Conservation (phyloP, 2,797 vertebrate species). For the Lagocephalus sceleratus region DNA sequence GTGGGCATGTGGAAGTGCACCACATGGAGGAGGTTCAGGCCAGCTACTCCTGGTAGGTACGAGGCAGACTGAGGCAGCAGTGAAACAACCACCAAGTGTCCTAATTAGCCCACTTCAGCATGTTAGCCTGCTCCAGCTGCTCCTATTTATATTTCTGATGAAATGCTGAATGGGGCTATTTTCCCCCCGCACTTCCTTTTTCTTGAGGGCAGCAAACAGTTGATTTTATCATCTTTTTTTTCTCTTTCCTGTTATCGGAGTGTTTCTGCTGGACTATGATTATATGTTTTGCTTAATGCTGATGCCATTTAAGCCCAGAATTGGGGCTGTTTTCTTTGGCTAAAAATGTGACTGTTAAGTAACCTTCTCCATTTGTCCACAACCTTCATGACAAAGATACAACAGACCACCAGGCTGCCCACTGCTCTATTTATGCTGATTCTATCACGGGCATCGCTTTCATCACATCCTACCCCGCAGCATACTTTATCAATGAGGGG, state of each 20-base stretch:
- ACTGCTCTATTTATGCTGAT: constrained; percentile 43
- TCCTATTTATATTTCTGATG: constrained; percentile 65
- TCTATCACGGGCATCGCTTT: constrained; percentile 32
- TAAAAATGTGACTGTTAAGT: constrained; percentile 31
- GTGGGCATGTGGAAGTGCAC: constrained; percentile 19
- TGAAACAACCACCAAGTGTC: constrained; percentile 55
- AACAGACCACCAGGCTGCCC: constrained; percentile 39
- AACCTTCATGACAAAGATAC: constrained; percentile 10
- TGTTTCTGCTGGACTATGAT: constrained; percentile 56
- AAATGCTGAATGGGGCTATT: constrained; percentile 65
- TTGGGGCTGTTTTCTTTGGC: constrained; percentile 58
- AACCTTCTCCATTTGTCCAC: constrained; percentile 19
- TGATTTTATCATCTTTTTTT: constrained; percentile 56
- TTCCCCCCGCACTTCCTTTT: constrained; percentile 47
- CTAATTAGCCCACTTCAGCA: constrained; percentile 67
- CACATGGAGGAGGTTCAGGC: constrained; percentile 28
- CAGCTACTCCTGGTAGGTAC: constrained; percentile 37
- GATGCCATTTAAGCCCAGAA: constrained; percentile 46
- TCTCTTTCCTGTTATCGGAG: constrained; percentile 67
- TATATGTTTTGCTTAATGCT: constrained; percentile 61
- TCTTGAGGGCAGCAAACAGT: constrained; percentile 60
- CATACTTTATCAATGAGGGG: constrained; percentile 35
- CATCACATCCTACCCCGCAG: constrained; percentile 39
- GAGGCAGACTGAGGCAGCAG: constrained; percentile 47
- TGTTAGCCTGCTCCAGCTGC: constrained; percentile 61